These are phyloP conservation scores for Phaonia tiefii DNA, from an alignment of 2,888 invertebrate genomes.

Conservation along the genomic window DNA sequence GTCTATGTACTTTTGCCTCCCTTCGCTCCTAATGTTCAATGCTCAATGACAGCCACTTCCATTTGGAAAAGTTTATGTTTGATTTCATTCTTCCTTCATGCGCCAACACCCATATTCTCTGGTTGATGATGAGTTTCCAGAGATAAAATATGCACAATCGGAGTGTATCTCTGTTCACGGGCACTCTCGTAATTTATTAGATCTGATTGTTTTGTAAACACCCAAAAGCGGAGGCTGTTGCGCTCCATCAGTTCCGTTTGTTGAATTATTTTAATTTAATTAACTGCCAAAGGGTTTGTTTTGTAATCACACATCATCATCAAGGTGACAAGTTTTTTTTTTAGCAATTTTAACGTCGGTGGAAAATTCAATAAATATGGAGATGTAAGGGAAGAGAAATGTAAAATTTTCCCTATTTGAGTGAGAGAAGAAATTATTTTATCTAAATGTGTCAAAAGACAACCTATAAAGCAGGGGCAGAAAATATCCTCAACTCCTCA, in stretches of 20 bases:
- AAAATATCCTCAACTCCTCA: too few relatives aligned
- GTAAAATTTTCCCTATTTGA: too few relatives aligned
- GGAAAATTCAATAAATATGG: too few relatives aligned
- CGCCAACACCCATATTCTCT: constrained; percentile 37
- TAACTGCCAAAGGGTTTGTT: neutral
- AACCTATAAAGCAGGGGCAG: too few relatives aligned
- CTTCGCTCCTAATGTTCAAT: too few relatives aligned
- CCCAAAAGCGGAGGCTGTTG: constrained; percentile 20
- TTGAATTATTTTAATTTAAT: constrained; percentile 33
- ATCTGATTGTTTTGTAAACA: constrained; percentile 26
- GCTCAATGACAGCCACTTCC: constrained; percentile 31
- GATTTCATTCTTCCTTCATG: constrained; percentile 24
- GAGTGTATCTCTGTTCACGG: neutral
- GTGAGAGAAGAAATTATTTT: too few relatives aligned
- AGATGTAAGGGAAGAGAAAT: too few relatives aligned
- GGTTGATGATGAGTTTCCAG: neutral
- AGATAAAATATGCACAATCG: constrained; percentile 19
- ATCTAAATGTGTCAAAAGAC: too few relatives aligned
- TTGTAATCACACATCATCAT: neutral
- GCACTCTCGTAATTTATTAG: constrained; percentile 22
- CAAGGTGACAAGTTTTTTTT: too few relatives aligned
- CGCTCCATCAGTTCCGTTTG: neutral
- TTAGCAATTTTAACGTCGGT: too few relatives aligned
- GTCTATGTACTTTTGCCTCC: too few relatives aligned
- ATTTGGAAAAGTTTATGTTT: constrained; percentile 36